These are phyloP conservation scores for Ageneiosus marmoratus DNA, from an alignment of 2,113 vertebrate species.

Conservation along the genomic window DNA sequence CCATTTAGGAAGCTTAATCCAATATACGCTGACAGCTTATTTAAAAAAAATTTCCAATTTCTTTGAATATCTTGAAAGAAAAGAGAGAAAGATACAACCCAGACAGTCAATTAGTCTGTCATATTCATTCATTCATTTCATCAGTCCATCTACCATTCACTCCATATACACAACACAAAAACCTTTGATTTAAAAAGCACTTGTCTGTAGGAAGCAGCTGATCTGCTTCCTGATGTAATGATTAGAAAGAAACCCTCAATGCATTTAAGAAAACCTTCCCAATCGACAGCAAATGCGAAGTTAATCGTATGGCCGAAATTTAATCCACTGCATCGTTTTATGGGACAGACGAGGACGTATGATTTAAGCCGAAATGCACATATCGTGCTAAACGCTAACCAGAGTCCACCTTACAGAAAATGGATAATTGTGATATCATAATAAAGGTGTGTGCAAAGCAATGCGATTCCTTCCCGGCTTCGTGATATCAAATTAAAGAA, in stretches of 20 bases:
- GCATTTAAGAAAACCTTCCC: neutral
- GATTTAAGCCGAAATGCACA: neutral
- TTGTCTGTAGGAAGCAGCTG: slow-evolving; percentile 20
- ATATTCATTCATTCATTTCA: slow-evolving; percentile 40
- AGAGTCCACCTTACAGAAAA: slow-evolving; percentile 23
- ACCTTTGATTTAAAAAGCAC: slow-evolving; percentile 2
- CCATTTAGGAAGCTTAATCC: slow-evolving; percentile 86
- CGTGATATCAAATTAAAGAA: slow-evolving; percentile 19
- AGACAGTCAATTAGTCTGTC: neutral
- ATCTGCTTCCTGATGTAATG: slow-evolving; percentile 18
- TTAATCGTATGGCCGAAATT: slow-evolving; percentile 14
- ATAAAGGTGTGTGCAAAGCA: neutral
- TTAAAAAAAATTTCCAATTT: slow-evolving; percentile 59
- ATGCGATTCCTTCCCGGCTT: neutral
- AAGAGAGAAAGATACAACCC: slow-evolving; percentile 25
- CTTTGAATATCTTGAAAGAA: slow-evolving; percentile 63
- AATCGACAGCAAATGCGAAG: slow-evolving; percentile 27
- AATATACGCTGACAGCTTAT: slow-evolving; percentile 62
- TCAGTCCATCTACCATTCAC: slow-evolving; percentile 1
- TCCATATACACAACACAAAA: neutral
- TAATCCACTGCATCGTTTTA: slow-evolving; percentile 4
- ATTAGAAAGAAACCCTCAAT: slow-evolving; percentile 14
- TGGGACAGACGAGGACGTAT: neutral
- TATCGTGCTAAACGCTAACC: slow-evolving; percentile 12
- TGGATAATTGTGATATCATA: neutral